phyloP scores from a whole-genome alignment of 1,140 invertebrate species.

The Aphidius gifuensis region DNA sequence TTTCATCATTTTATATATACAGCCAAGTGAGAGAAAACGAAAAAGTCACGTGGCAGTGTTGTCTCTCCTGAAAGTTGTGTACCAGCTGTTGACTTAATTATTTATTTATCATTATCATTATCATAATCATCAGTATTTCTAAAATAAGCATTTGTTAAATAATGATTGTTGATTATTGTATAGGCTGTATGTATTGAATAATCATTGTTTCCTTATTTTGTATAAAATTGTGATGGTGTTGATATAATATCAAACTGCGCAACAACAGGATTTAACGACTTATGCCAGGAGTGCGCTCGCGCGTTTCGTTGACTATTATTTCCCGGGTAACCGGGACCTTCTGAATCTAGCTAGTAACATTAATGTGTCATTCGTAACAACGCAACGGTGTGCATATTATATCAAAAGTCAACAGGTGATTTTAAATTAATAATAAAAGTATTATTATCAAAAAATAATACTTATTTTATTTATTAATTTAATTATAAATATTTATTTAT shows the following conservation, averaged over 20 bases:
- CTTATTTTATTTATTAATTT: not conserved
- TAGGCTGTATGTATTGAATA: no score
- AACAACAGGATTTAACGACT: constrained; percentile 46
- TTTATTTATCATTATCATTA: no score
- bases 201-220: not conserved
- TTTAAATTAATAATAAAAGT: not conserved
- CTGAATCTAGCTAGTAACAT: constrained; percentile 44
- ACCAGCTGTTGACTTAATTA: no score
- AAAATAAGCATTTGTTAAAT: no score
- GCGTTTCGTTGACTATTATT: constrained; percentile 37
- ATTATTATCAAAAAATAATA: not conserved
- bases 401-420: constrained; percentile 48
- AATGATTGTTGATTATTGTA: no score
- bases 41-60: no score
- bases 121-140: no score
- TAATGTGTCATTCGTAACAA: constrained; percentile 37
- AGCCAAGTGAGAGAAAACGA: no score
- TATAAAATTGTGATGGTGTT: not conserved
- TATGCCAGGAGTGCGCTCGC: constrained; percentile 25
- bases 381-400: constrained; percentile 30
- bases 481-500: not conserved
- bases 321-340: constrained; percentile 53
- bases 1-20: no score
- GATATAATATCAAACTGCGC: constrained; percentile 30
- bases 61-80: no score